Evolutionary conservation across 2,888 invertebrate species (phyloP), one percentile per base, ranked within the genome.

Genomic region (Flabesymbios commensalis): DNA sequence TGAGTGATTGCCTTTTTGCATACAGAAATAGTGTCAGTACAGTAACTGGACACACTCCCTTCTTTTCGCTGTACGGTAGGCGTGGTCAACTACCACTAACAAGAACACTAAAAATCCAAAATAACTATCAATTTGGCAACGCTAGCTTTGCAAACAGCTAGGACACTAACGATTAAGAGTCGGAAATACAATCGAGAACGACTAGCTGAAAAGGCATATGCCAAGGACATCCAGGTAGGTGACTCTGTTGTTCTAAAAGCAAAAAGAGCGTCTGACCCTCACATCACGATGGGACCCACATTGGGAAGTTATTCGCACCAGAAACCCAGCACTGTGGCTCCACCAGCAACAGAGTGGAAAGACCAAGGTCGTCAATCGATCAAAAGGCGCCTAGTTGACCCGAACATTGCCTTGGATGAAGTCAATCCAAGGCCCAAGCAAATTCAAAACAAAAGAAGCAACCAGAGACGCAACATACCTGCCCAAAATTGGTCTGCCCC

Each of bases 21-120:
- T 45, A 58, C 32, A 51, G 53, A 14, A 58, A 22, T 2, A 31
- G 31, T n/a, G 57, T 52, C 2, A 22, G 22, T n/a, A 42, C 52
- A 2, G 29, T 29, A 3, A 53, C 59, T 5, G 42, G 53, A 2
- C 58, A 24, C 29, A 52, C 39, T n/a, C 61, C 61, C 10, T 58
- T 45, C 51, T 61, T 32, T 28, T 19, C 58, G 22, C 2, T 61
- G 19, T 58, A 55, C 32, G 52, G 61, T 0, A 26, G 52, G 41
- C 26, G 42, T 3, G 17, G 19, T 17, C 26, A 53, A 10, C 10
- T 53, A 24, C 59, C 52, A 2, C 32, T 57, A 19, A 58, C 57
- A 19, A 33, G 22, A 5, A 29, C 45, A 19, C 33, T 61, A n/a
- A 2, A 3, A 7, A n/a, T 28, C 2, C 2, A n/a, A 14, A 17